Conservation (phyloP, 2,888 invertebrate species). For the Altica lythri region DNA sequence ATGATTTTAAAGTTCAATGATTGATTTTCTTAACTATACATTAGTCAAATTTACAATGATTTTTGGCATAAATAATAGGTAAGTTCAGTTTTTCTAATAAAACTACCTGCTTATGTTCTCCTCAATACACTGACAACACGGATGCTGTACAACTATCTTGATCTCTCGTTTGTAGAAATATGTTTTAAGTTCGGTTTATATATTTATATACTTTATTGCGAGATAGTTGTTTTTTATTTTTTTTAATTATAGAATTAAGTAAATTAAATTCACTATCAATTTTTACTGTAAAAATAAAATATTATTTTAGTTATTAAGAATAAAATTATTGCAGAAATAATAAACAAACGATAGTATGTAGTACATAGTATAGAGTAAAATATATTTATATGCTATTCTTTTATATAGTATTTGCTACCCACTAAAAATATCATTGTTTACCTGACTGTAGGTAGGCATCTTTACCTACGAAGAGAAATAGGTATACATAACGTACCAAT, state of each 20-base stretch:
- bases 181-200: too few relatives aligned
- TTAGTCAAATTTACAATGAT: constrained; percentile 41
- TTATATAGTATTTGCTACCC: constrained; percentile 8
- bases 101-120: constrained; percentile 2
- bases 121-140: constrained; percentile 11
- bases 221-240: constrained; percentile 3
- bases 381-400: too few relatives aligned
- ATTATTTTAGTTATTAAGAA: background rate
- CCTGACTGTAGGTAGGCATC: constrained; percentile 14
- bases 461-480: constrained; percentile 6
- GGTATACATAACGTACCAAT: too few relatives aligned
- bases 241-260: background rate
- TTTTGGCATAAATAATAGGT: constrained; percentile 45
- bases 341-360: background rate
- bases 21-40: constrained; percentile 37
- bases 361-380: too few relatives aligned
- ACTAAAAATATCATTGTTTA: constrained; percentile 15
- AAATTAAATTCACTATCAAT: too few relatives aligned
- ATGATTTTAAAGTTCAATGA: constrained; percentile 42
- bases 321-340: background rate
- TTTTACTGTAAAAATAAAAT: too few relatives aligned
- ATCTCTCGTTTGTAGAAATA: constrained; percentile 1
- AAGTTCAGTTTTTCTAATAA: constrained; percentile 29
- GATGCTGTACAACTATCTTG: constrained; percentile 22
- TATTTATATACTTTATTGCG: too few relatives aligned